phyloP scores from a whole-genome alignment of 2,888 invertebrate species.

The Poecilobothrus nobilitatus region DNA sequence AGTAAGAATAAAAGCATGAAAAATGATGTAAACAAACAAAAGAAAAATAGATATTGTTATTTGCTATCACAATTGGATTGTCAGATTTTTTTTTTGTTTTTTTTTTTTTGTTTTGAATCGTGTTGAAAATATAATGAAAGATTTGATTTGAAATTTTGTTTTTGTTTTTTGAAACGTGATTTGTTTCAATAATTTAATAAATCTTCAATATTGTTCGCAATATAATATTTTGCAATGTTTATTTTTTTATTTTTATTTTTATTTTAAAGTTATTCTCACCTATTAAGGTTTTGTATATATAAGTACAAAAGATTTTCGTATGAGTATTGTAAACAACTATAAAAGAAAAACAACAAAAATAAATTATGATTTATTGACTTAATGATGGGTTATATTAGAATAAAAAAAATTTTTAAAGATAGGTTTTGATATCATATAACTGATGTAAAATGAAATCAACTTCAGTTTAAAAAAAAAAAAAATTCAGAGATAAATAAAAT shows the following conservation, averaged over 20 bases:
- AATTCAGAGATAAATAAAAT: too few species aligned
- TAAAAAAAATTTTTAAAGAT: too few species aligned
- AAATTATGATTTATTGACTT: neutral
- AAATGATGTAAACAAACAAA: too few species aligned
- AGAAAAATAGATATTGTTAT: too few species aligned
- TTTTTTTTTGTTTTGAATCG: neutral
- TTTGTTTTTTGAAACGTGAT: neutral
- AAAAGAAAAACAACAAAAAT: neutral
- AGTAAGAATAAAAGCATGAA: too few species aligned
- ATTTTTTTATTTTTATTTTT: neutral
- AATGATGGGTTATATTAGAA: neutral
- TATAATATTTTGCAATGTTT: neutral
- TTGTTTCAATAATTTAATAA: neutral
- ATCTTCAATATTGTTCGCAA: too few species aligned
- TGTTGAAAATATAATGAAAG: neutral
- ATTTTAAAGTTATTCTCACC: neutral
- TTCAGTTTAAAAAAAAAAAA: too few species aligned
- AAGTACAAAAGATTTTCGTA: neutral
- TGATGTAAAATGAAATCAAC: too few species aligned
- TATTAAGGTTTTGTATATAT: neutral
- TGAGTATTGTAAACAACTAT: too few species aligned
- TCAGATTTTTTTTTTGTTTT: too few species aligned
- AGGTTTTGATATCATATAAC: too few species aligned
- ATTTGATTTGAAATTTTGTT: neutral
- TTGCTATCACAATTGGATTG: neutral